phyloP scores from a whole-genome alignment of 2,113 vertebrate species.

The Chionodraco myersi region DNA sequence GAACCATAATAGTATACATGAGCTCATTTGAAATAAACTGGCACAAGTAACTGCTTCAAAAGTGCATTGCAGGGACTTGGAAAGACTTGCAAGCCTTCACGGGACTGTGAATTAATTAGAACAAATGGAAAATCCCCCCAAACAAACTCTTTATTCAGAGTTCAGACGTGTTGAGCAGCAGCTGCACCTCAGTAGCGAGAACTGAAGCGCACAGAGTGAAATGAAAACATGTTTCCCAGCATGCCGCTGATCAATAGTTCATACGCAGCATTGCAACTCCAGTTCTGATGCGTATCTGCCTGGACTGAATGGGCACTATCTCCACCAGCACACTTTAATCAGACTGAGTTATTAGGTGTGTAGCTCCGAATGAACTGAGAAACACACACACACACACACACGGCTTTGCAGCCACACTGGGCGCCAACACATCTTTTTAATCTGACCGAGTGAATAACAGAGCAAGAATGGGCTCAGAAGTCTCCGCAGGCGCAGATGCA shows the following conservation, averaged over 20 bases:
- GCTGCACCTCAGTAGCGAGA: slow-evolving; percentile 35
- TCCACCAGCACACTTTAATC: slow-evolving; percentile 55
- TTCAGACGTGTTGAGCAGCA: slow-evolving; percentile 2
- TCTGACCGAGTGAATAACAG: slow-evolving; percentile 37
- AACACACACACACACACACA: too few relatives aligned
- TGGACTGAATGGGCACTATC: slow-evolving; percentile 19
- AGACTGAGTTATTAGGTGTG: slow-evolving; percentile 36
- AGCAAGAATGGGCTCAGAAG: slow-evolving; percentile 28
- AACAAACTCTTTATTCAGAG: background rate
- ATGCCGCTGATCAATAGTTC: slow-evolving; percentile 58
- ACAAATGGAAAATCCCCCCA: slow-evolving; percentile 9
- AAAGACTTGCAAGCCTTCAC: background rate
- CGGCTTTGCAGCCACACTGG: too few relatives aligned
- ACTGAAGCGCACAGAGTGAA: slow-evolving; percentile 16
- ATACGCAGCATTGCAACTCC: slow-evolving; percentile 28
- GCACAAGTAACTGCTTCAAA: background rate
- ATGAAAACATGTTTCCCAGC: slow-evolving; percentile 18
- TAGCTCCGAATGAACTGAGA: background rate
- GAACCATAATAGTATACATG: background rate
- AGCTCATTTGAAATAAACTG: background rate
- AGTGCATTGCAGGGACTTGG: background rate
- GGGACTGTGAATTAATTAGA: background rate
- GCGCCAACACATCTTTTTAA: slow-evolving; percentile 50
- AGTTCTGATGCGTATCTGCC: slow-evolving; percentile 28
- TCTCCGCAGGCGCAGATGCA: slow-evolving; percentile 6